Base-by-base conservation (phyloP, 1,140 invertebrate genomes). In the Eueides isabella region DNA sequence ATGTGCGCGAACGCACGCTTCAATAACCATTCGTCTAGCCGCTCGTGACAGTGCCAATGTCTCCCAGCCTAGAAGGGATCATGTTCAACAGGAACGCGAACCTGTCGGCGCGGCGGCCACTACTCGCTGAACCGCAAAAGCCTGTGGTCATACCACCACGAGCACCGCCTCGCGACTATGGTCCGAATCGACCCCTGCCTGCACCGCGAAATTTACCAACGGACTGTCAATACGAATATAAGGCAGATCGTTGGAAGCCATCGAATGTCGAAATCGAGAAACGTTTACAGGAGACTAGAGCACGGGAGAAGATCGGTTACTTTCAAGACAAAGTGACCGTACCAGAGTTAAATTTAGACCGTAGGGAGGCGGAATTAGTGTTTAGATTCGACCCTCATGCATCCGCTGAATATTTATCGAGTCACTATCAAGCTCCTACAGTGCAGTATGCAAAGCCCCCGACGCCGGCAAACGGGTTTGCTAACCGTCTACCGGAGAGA, bases 71-170 rank as follows among this genome's bases (percentile, higher is more conserved):
- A 71, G 91, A 93, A 83, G 90, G 88, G 79, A 91, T 90, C 84
- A 93, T 93, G 91, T 92, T 93, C 81, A 93, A 92, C 83, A 91
- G 91, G 87, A 90, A 87, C 86, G 80, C 90, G 70, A 93, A 93
- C 86, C 86, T 92, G 84, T 93, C 91, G 73, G 89, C 88, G 81
- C 88, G 91, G 44, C 88, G 90, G 74, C 91, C 91, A 77, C 82
- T 93, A 82, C 86, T 93, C 75, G 88, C 87, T 77, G 91, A 91
- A 81, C 89, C 90, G 78, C 89, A 90, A 83, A 92, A 90, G 86
- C 85, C 91, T 82, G 75, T 88, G 78, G 82, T 92, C 75, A 80
- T 92, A 62, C 88, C 89, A 80, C 88, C 88, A 76, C 88, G 89
- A 82, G 89, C 84, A 68, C 89, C 89, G 65, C 89, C 90, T 71